phyloP scores from a whole-genome alignment of 2,113 vertebrate genomes.

The Argyrosomus japonicus region DNA sequence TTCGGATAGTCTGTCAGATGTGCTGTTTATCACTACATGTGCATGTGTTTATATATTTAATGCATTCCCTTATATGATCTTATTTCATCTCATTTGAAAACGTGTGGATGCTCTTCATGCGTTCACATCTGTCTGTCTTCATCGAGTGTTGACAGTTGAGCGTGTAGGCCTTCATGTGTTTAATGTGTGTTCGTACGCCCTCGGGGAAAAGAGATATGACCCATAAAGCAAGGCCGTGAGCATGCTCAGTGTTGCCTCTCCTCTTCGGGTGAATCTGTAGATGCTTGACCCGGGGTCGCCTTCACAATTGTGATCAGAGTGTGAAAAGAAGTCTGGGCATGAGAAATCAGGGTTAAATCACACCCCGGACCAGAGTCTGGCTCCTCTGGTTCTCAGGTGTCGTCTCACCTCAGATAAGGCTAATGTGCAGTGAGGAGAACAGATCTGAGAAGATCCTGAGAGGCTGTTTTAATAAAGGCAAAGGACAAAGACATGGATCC shows the following conservation, averaged over 20 bases:
- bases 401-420: constrained; percentile 64
- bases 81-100: constrained; percentile 50
- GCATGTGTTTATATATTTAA: not conserved
- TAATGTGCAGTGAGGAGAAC: constrained; percentile 48
- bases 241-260: constrained; percentile 36
- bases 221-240: constrained; percentile 43
- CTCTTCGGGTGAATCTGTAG: constrained; percentile 20
- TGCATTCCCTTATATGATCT: constrained; percentile 17
- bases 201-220: constrained; percentile 34
- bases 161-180: not conserved
- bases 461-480: constrained; percentile 29
- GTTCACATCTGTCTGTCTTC: constrained; percentile 14
- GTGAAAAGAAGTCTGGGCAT: constrained; percentile 64
- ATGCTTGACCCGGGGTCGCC: constrained; percentile 59
- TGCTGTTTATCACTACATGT: not conserved
- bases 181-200: constrained; percentile 20
- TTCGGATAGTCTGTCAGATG: constrained; percentile 38
- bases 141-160: not conserved
- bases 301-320: constrained; percentile 52
- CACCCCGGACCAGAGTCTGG: constrained; percentile 60
- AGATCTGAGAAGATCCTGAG: constrained; percentile 10
- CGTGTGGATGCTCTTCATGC: constrained; percentile 21
- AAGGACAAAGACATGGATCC: constrained; percentile 12
- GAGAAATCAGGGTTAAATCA: constrained; percentile 54
- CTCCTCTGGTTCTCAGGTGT: constrained; percentile 72